Conservation (phyloP, 1,140 invertebrate species). For the Octopus bimaculoides region DNA sequence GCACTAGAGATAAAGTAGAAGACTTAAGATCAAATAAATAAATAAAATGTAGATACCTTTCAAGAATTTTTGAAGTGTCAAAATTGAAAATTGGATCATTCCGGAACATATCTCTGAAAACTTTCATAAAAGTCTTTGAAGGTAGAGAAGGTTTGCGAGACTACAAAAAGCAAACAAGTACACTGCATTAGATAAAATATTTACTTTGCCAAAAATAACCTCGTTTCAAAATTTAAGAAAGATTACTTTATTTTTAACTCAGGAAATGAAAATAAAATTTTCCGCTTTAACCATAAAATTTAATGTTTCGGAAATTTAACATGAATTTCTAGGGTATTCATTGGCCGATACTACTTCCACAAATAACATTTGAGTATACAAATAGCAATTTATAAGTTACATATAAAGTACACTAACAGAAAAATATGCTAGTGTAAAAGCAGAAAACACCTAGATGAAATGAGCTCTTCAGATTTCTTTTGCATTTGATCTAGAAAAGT, state of each 20-base stretch:
- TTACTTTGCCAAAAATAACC: not conserved
- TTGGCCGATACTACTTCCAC: no score
- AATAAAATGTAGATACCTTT: not conserved
- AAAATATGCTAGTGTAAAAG: no score
- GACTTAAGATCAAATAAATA: not conserved
- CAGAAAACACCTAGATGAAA: no score
- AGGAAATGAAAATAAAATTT: not conserved
- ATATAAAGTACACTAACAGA: no score
- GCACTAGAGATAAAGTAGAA: no score
- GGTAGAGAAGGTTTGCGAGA: slow-evolving; percentile 72
- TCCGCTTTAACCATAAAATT: not conserved
- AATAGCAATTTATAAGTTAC: no score
- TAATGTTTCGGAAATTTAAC: no score
- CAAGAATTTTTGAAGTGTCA: not conserved
- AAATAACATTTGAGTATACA: no score
- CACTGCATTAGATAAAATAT: not conserved
- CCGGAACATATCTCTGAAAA: slow-evolving; percentile 81
- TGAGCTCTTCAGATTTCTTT: no score
- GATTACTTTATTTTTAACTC: not conserved
- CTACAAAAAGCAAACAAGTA: slow-evolving; percentile 56
- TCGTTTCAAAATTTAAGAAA: not conserved
- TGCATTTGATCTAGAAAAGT: no score
- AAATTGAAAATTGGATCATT: slow-evolving; percentile 71
- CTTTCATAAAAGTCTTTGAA: slow-evolving; percentile 79
- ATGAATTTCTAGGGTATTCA: no score